These are phyloP conservation scores for Drosophila dunni DNA, from an alignment of 1,140 invertebrate genomes.

Conservation along the genomic window DNA sequence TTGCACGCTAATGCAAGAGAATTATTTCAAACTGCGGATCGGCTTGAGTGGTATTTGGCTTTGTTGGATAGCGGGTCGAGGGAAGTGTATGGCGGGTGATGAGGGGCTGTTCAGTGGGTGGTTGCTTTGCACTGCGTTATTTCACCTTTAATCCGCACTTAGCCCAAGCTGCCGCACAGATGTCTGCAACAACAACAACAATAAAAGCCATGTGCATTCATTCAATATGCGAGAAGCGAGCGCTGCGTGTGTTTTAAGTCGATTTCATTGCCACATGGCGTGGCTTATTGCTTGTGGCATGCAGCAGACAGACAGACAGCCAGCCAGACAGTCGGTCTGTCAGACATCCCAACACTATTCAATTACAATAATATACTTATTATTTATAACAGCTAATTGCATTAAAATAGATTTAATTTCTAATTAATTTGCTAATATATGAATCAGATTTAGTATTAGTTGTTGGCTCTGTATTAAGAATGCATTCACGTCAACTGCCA, in stretches of 20 bases:
- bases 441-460: not conserved
- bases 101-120: slow-evolving; percentile 13
- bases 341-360: not conserved
- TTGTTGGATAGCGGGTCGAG: not conserved
- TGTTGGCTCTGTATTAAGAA: slow-evolving; percentile 16
- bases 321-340: not conserved
- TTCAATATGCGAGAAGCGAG: slow-evolving; percentile 62
- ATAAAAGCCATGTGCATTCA: slow-evolving; percentile 56
- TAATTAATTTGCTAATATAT: slow-evolving; percentile 5
- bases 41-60: slow-evolving; percentile 54
- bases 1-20: slow-evolving; percentile 78
- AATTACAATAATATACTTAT: slow-evolving; percentile 3
- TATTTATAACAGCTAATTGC: slow-evolving; percentile 8
- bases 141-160: slow-evolving; percentile 82
- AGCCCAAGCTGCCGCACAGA: slow-evolving; percentile 42
- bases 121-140: slow-evolving; percentile 59
- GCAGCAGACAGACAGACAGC: not conserved
- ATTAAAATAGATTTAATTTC: slow-evolving; percentile 7
- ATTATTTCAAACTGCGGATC: slow-evolving; percentile 69
- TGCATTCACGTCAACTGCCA: slow-evolving; percentile 27
- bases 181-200: slow-evolving; percentile 38
- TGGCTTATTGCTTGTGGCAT: slow-evolving; percentile 10
- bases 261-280: slow-evolving; percentile 55
- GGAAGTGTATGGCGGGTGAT: not conserved
- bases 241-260: slow-evolving; percentile 41